Evolutionary conservation across 2,797 vertebrate genomes (phyloP).

Genomic region (Danio albolineatus): DNA sequence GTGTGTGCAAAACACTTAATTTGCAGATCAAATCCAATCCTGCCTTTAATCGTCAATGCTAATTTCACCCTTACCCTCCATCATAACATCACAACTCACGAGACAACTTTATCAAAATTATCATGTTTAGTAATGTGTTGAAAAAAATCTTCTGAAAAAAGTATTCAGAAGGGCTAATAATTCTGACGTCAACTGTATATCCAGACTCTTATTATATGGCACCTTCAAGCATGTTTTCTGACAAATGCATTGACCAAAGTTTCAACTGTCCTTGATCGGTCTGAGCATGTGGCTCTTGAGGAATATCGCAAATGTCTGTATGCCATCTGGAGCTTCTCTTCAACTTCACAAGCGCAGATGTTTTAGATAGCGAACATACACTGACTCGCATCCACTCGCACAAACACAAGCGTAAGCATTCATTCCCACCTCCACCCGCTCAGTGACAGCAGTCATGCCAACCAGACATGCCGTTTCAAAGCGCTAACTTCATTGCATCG

Average conservation of each 20-base stretch:
- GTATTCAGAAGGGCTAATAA: too few species aligned
- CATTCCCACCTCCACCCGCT: conserved; percentile 55
- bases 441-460: conserved; percentile 44
- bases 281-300: conserved; percentile 58
- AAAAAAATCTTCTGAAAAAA: too few species aligned
- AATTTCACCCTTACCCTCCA: too few species aligned
- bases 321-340: conserved; percentile 54
- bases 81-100: too few species aligned
- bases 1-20: too few species aligned
- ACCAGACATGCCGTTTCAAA: conserved; percentile 52
- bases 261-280: conserved; percentile 37
- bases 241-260: conserved; percentile 45
- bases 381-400: conserved; percentile 60
- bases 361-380: conserved; percentile 56
- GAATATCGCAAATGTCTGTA: conserved; percentile 58
- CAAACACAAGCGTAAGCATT: conserved; percentile 47
- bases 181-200: too few species aligned
- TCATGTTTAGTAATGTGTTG: too few species aligned
- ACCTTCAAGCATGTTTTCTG: too few species aligned
- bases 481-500: conserved; percentile 48
- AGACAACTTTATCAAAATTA: too few species aligned
- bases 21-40: too few species aligned
- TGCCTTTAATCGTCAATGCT: too few species aligned
- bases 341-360: conserved; percentile 54
- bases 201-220: too few species aligned